Evolutionary conservation across 2,888 invertebrate species (phyloP).

Genomic region (Caenorhabditis uteleia): DNA sequence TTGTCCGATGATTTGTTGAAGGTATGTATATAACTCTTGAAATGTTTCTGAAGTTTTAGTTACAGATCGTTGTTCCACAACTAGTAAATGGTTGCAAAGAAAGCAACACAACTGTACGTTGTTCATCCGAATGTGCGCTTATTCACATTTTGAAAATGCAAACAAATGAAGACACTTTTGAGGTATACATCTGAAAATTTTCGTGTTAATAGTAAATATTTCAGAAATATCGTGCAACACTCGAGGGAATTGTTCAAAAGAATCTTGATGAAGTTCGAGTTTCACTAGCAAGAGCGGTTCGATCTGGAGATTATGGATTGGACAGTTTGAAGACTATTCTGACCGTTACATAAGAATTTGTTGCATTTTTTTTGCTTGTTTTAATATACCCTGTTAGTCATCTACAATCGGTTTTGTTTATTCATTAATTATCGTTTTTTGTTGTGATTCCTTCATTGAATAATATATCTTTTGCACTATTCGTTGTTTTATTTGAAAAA

Average conservation of each 20-base stretch:
- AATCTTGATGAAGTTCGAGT: conserved; percentile 45
- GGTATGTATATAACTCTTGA: conserved; percentile 8
- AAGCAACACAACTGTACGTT: conserved; percentile 92
- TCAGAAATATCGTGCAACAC: conserved; percentile 25
- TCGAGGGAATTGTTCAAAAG: conserved; percentile 38
- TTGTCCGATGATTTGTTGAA: conserved; percentile 46
- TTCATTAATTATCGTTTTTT: too few relatives aligned
- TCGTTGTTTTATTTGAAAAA: too few relatives aligned
- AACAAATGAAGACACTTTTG: conserved; percentile 73
- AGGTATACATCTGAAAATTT: conserved; percentile 25
- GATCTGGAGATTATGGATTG: conserved; percentile 42
- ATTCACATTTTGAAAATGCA: conserved; percentile 84
- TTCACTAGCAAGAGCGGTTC: conserved; percentile 38
- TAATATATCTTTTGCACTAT: too few relatives aligned
- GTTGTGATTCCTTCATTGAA: too few relatives aligned
- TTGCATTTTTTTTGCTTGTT: conserved; percentile 9
- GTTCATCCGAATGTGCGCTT: conserved; percentile 89
- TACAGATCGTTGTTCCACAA: conserved; percentile 80
- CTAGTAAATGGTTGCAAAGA: conserved; percentile 97
- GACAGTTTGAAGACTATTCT: conserved; percentile 46
- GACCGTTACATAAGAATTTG: conserved; percentile 19
- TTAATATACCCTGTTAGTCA: conserved; percentile 1
- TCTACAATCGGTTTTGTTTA: too few relatives aligned
- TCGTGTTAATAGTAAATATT: background rate
- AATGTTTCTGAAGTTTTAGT: background rate